Evolutionary conservation across 2,113 vertebrate genomes (phyloP).

Genomic region (Chionomys nivalis): DNA sequence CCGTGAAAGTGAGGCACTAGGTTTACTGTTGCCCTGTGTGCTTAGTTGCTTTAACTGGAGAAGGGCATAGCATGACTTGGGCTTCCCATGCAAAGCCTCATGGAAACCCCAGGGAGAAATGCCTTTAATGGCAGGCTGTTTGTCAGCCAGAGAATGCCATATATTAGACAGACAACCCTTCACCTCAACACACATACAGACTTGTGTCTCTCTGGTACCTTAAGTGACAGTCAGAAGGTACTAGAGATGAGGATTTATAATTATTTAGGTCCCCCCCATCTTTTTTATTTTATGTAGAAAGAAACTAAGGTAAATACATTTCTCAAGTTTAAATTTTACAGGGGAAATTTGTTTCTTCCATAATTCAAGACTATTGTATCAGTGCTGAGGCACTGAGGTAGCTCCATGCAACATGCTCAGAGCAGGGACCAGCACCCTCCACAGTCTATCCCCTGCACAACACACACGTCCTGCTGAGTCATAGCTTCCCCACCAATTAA

Average conservation of each 20-base stretch:
- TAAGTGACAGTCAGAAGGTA: background rate
- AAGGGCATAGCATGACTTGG: background rate
- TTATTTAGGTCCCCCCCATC: background rate
- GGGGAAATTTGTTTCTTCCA: background rate
- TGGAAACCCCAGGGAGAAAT: background rate
- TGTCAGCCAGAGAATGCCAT: background rate
- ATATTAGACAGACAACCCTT: rapidly evolving
- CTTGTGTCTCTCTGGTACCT: background rate
- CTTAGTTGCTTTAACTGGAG: background rate
- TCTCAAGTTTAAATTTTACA: background rate
- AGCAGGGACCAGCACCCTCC: background rate
- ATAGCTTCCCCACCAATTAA: constrained; percentile 49
- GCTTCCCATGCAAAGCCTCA: background rate
- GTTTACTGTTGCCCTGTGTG: background rate
- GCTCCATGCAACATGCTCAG: background rate
- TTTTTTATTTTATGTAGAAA: background rate
- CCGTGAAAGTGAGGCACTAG: background rate
- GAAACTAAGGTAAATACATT: background rate
- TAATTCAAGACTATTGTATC: background rate
- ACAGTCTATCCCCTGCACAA: background rate
- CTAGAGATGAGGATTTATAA: background rate
- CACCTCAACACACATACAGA: rapidly evolving
- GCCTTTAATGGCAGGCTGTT: rapidly evolving
- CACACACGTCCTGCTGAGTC: background rate
- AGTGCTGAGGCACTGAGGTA: background rate